Evolutionary conservation across 2,888 invertebrate species (phyloP), one percentile per base, ranked within the genome.

Genomic region (Lobophora halterata): DNA sequence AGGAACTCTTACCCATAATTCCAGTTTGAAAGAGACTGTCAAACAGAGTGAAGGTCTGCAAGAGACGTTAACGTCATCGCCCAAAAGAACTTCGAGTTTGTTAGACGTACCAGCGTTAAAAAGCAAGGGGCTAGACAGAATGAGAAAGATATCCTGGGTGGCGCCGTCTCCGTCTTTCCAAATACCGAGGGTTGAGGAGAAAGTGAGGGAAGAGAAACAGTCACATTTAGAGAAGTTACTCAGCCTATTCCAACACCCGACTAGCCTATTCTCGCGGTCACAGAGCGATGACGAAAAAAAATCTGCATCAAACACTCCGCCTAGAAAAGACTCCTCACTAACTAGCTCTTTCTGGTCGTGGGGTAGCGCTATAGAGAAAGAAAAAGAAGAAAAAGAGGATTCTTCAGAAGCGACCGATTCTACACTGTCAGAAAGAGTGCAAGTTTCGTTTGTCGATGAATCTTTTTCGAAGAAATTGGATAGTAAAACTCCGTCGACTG

Each of bases 161-260:
- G 87, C 88, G 2, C 88, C 89, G 1, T 79, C 87, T 1, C 61
- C 85, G 1, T 78, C 82, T 42, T 79, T 85, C 52, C 74, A 80
- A 23, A 65, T 83, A 47, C 76, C 80, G 0, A 71, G 69, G 41
- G 70, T 70, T 1, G 82, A 86, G 3, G 85, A 86, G 1, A 43
- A 34, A 11, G 21, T 27, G 1, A 43, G 29, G 19, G 78, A 75
- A 30, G 85, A 85, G 0, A 88, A 88, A 44, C 90, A 90, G 0
- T 88, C 91, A 3, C 90, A 91, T 59, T 76, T 93, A 30, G 92
- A 92, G 46, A 92, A 91, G 59, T 67, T 93, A 1, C 61, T 92
- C 0, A 91, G 91, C 12, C 57, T 93, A 1, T 92, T 93, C 62
- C 91, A 91, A 49, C 89, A 91, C 62, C 91, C 92, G 0, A 85